Evolutionary conservation across 2,797 vertebrate genomes (phyloP).

Genomic region (Leucoraja ocellata): DNA sequence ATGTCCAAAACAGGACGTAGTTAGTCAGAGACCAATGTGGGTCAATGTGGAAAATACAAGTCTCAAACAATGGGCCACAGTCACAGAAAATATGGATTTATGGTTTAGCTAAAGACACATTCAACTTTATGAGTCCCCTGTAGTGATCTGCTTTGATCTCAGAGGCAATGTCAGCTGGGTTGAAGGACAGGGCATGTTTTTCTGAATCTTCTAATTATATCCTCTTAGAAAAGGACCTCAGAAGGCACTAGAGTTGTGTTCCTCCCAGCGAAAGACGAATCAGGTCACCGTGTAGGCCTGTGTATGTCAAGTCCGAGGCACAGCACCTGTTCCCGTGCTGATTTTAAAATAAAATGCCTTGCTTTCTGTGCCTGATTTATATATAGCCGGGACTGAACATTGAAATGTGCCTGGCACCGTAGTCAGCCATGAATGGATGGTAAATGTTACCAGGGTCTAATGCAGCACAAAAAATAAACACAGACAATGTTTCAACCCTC

Average conservation of each 20-base stretch:
- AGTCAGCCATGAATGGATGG: neutral
- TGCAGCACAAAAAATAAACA: neutral
- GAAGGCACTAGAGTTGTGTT: neutral
- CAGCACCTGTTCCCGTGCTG: conserved; percentile 5
- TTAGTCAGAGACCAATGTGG: neutral
- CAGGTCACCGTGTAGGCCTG: neutral
- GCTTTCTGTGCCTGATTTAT: neutral
- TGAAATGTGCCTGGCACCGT: conserved; percentile 21
- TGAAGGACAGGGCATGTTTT: neutral
- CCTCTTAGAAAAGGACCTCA: neutral
- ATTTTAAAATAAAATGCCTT: neutral
- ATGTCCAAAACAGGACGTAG: neutral
- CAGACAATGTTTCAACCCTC: neutral
- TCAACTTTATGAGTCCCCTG: neutral
- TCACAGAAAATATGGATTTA: neutral
- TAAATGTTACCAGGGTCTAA: neutral
- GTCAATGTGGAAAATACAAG: neutral
- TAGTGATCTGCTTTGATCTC: neutral
- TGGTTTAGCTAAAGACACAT: neutral
- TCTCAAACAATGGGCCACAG: neutral
- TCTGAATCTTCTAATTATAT: neutral
- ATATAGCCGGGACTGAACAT: neutral
- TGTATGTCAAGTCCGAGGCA: conserved; percentile 3
- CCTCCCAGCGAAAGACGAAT: neutral
- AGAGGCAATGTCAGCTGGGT: neutral